Percentiles rank a stretch among this genome's conserved stretches.
These are phyloP conservation scores for Ceratina calcarata DNA, from an alignment of 1,140 invertebrate species.

Conservation along the genomic window DNA sequence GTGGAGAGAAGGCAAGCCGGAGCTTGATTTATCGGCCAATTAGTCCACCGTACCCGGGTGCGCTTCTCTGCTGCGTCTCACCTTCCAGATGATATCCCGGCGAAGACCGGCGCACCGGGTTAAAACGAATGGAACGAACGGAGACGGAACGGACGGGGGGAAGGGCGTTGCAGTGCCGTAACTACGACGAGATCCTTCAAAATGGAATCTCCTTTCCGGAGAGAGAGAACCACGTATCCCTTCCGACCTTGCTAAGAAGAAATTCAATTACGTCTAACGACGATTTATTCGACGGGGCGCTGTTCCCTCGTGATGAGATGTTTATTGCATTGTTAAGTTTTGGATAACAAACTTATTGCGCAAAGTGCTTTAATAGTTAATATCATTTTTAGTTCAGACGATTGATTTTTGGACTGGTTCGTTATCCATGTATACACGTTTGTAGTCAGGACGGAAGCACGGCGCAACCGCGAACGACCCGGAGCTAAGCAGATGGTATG, in stretches of 20 bases:
- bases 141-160: constrained; percentile 5
- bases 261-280: constrained; percentile 17
- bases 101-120: constrained; percentile 61
- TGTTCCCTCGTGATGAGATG: not conserved
- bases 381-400: too few relatives aligned
- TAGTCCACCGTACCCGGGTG: constrained; percentile 73
- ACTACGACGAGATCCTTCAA: constrained; percentile 38
- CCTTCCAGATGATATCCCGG: constrained; percentile 74
- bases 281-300: not conserved
- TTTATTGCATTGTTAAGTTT: constrained; percentile 13
- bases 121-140: constrained; percentile 50
- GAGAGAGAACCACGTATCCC: not conserved
- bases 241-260: not conserved
- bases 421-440: too few relatives aligned
- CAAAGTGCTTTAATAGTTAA: too few relatives aligned
- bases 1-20: constrained; percentile 61
- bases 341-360: not conserved
- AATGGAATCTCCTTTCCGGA: constrained; percentile 10
- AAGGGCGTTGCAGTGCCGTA: constrained; percentile 52
- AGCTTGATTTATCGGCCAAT: constrained; percentile 77
- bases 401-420: too few relatives aligned
- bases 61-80: constrained; percentile 73
- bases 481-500: constrained; percentile 17
- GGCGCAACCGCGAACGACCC: not conserved
- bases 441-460: not conserved